Conservation (phyloP, 2,888 invertebrate species). For the Stenodera caucasica region DNA sequence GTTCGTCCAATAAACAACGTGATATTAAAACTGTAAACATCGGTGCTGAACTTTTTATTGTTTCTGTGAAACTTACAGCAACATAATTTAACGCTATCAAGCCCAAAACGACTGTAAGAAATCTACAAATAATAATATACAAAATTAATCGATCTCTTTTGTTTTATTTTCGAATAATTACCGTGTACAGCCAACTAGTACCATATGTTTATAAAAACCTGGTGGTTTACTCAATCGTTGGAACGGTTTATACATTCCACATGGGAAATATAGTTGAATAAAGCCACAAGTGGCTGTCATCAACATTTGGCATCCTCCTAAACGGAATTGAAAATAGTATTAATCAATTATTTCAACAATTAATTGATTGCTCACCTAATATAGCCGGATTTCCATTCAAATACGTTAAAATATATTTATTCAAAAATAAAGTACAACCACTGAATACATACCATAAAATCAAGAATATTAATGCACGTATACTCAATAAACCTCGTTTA, state of each 20-base stretch:
- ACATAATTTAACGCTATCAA: constrained; percentile 75
- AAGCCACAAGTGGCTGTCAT: constrained; percentile 75
- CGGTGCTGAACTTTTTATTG: constrained; percentile 79
- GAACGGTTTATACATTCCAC: constrained; percentile 69
- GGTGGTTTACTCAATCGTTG: constrained; percentile 64
- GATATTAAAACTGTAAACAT: constrained; percentile 77
- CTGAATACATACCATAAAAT: constrained; percentile 77
- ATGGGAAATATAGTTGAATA: constrained; percentile 72
- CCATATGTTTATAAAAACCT: constrained; percentile 73
- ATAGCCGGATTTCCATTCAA: constrained; percentile 73
- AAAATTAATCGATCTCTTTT: neutral
- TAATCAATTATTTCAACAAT: constrained; percentile 12
- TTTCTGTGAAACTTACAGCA: constrained; percentile 79
- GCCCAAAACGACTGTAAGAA: constrained; percentile 73
- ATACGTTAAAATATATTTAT: constrained; percentile 75
- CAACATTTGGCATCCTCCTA: constrained; percentile 75
- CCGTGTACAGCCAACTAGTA: constrained; percentile 72
- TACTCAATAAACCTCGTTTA: constrained; percentile 59
- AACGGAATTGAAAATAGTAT: constrained; percentile 12
- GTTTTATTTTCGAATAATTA: constrained; percentile 38
- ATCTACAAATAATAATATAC: constrained; percentile 56
- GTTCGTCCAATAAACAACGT: constrained; percentile 65
- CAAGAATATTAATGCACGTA: constrained; percentile 64
- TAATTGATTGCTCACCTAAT: constrained; percentile 60
- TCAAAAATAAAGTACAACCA: constrained; percentile 74